phyloP scores from a whole-genome alignment of 2,888 invertebrate genomes.

The Agelastica alni region DNA sequence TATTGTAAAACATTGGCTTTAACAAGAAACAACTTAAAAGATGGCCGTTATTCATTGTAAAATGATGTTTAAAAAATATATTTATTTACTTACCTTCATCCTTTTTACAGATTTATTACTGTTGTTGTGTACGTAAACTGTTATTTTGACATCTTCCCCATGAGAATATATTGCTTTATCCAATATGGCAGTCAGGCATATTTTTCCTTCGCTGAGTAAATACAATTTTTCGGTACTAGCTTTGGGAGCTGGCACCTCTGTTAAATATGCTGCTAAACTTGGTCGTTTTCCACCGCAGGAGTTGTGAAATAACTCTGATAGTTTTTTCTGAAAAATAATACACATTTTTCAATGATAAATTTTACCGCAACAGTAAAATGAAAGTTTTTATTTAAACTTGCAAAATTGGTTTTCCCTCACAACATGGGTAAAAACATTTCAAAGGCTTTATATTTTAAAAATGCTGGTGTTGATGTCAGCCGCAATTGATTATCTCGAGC shows the following conservation, averaged over 20 bases:
- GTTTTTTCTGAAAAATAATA: conserved; percentile 10
- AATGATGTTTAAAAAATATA: neutral
- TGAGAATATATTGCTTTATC: conserved; percentile 84
- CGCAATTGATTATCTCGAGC: no score
- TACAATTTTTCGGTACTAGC: conserved; percentile 82
- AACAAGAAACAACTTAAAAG: no score
- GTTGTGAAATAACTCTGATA: conserved; percentile 37
- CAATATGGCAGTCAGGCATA: conserved; percentile 77
- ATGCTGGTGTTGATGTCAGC: no score
- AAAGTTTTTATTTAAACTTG: no score
- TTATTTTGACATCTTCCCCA: conserved; percentile 78
- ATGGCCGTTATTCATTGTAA: no score
- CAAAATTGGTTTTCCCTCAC: no score
- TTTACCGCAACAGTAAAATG: no score
- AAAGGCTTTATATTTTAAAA: no score
- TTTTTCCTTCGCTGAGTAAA: conserved; percentile 80
- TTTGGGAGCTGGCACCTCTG: conserved; percentile 66
- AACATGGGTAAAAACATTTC: no score
- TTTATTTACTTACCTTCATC: conserved; percentile 68
- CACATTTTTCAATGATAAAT: no score
- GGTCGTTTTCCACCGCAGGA: conserved; percentile 52
- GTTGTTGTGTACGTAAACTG: conserved; percentile 75
- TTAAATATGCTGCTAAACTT: conserved; percentile 48
- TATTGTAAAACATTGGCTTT: no score
- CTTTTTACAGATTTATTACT: conserved; percentile 83